These are phyloP conservation scores for Etheostoma spectabile DNA, from an alignment of 2,113 vertebrate genomes.

Conservation along the genomic window DNA sequence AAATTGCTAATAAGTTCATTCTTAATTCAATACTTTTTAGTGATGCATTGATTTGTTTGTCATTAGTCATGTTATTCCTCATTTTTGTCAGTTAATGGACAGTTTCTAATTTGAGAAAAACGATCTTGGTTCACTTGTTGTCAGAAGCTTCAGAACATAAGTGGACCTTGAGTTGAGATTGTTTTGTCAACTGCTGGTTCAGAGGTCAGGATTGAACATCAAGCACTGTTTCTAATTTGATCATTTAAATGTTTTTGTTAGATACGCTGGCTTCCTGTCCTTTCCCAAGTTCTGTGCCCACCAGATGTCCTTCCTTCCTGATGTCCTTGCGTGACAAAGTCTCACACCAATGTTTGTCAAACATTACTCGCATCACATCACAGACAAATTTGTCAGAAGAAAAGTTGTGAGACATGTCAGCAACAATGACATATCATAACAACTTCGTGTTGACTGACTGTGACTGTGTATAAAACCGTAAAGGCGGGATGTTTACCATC, in stretches of 20 bases:
- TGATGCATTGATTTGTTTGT: not conserved
- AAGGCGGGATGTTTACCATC: not conserved
- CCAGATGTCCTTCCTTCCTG: not conserved
- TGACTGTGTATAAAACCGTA: too few species aligned
- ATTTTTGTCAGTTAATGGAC: not conserved
- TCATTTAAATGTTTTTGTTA: not conserved
- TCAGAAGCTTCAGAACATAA: not conserved
- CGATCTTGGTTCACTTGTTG: not conserved
- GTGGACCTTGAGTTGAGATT: not conserved
- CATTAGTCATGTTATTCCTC: not conserved
- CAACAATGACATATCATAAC: not conserved
- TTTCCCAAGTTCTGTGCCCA: not conserved
- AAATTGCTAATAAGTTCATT: not conserved
- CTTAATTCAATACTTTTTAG: not conserved
- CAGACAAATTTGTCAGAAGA: not conserved
- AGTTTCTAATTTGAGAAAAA: not conserved
- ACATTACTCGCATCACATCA: too few species aligned
- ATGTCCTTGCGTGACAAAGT: not conserved
- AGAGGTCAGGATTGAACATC: not conserved
- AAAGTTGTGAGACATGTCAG: not conserved
- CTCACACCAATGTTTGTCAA: not conserved
- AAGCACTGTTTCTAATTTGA: not conserved
- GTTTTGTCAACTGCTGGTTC: not conserved
- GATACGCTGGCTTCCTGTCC: not conserved
- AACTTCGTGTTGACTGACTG: not conserved